These are phyloP conservation scores for Microcebus murinus DNA, from an alignment of 2,113 vertebrate species.

Conservation along the genomic window DNA sequence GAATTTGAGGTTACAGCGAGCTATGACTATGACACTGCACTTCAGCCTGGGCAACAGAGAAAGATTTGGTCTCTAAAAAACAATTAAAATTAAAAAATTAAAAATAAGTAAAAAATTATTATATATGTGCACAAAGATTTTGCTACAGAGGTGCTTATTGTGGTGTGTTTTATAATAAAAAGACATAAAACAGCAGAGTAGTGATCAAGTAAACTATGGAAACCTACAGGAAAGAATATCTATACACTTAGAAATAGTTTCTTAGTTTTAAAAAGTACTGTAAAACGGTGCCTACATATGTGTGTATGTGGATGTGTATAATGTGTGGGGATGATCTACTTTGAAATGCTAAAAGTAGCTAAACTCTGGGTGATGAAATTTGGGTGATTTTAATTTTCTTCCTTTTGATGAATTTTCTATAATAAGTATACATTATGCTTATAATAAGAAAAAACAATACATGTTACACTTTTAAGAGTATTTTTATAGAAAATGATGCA, in stretches of 20 bases:
- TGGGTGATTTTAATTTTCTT: not conserved
- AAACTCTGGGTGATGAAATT: not conserved
- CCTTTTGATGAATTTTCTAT: not conserved
- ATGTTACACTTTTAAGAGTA: not conserved
- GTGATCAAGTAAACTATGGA: not conserved
- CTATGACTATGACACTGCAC: too few relatives aligned
- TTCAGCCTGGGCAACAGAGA: too few relatives aligned
- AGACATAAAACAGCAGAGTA: not conserved
- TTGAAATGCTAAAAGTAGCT: not conserved
- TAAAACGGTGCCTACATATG: not conserved
- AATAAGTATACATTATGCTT: not conserved
- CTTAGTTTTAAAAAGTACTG: not conserved
- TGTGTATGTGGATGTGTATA: not conserved
- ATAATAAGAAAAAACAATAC: not conserved
- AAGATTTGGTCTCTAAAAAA: too few relatives aligned
- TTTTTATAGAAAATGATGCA: not conserved
- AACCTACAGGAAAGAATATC: not conserved
- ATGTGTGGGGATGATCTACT: not conserved
- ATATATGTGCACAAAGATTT: not conserved
- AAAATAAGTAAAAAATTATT: not conserved
- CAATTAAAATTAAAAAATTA: too few relatives aligned
- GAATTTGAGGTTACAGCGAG: too few relatives aligned
- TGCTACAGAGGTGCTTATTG: not conserved
- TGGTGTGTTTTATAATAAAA: not conserved
- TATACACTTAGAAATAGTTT: not conserved